A percentile compares a stretch with the other conserved stretches of the same genome.
Evolutionary conservation across 2,888 invertebrate genomes (phyloP).

Genomic region (Diaperis boleti): DNA sequence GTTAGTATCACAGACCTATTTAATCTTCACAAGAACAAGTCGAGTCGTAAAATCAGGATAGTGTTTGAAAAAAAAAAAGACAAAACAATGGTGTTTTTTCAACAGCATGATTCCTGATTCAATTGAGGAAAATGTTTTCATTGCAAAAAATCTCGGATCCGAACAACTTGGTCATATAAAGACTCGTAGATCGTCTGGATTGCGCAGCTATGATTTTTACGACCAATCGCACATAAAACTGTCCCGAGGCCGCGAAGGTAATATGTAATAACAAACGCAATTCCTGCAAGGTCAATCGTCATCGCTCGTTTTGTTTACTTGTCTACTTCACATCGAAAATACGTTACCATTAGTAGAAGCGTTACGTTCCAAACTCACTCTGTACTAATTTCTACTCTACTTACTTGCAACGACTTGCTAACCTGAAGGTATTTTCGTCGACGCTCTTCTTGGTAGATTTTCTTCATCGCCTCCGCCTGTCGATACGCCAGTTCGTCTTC

Average conservation of each 20-base stretch:
- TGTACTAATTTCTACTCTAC: conserved; percentile 36
- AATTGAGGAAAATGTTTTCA: not conserved
- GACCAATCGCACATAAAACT: not conserved
- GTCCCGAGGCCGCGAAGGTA: not conserved
- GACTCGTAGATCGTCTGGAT: not conserved
- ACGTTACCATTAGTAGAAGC: conserved; percentile 12
- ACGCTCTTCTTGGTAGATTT: conserved; percentile 89
- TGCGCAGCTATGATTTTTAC: not conserved
- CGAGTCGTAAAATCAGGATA: too few species aligned
- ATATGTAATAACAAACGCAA: not conserved
- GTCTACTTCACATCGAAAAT: not conserved
- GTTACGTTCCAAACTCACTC: conserved; percentile 43
- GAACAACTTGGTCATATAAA: not conserved
- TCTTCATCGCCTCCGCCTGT: conserved; percentile 92
- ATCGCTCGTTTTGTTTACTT: not conserved
- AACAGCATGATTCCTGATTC: too few species aligned
- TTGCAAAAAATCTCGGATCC: not conserved
- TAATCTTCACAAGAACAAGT: too few species aligned
- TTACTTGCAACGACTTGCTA: conserved; percentile 60
- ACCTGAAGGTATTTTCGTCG: conserved; percentile 91
- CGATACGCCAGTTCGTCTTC: conserved; percentile 90
- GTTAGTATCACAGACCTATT: too few species aligned
- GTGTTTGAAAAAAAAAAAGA: too few species aligned
- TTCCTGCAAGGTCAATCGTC: not conserved
- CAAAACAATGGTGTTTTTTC: too few species aligned